phyloP scores from a whole-genome alignment of 1,140 invertebrate genomes.

The Euwallacea similis region DNA sequence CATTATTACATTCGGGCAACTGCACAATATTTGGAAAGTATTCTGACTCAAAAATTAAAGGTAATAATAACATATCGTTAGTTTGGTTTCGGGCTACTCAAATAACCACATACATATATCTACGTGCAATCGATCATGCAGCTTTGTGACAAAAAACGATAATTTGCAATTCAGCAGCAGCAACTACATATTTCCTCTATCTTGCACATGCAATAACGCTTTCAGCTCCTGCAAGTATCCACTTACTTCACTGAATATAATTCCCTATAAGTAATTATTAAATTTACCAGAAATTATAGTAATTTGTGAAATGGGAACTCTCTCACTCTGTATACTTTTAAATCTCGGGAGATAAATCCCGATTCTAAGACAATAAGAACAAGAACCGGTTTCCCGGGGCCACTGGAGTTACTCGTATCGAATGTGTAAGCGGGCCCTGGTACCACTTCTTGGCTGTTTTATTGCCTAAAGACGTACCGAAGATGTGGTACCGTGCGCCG shows the following conservation, averaged over 20 bases:
- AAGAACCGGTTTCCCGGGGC: neutral
- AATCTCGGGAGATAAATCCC: neutral
- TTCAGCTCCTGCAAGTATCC: neutral
- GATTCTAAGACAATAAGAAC: conserved; percentile 4
- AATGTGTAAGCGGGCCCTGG: neutral
- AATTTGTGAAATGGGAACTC: neutral
- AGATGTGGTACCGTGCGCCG: too few relatives aligned
- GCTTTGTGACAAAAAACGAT: neutral
- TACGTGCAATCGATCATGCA: neutral
- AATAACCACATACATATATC: neutral
- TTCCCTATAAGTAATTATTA: neutral
- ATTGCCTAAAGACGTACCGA: neutral
- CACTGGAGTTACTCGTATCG: conserved; percentile 1
- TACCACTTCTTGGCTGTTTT: conserved; percentile 1
- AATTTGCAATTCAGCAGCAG: neutral
- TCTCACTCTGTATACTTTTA: neutral
- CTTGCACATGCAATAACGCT: too few relatives aligned
- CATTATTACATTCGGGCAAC: neutral
- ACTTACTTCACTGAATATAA: neutral
- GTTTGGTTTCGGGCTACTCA: neutral
- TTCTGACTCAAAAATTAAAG: neutral
- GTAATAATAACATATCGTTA: neutral
- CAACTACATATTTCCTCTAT: neutral
- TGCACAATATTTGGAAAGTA: neutral
- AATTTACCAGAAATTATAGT: neutral